A percentile compares a stretch with the other conserved stretches of the same genome.
phyloP scores from a whole-genome alignment of 1,140 invertebrate genomes.

The Lasaia peninsularis region DNA sequence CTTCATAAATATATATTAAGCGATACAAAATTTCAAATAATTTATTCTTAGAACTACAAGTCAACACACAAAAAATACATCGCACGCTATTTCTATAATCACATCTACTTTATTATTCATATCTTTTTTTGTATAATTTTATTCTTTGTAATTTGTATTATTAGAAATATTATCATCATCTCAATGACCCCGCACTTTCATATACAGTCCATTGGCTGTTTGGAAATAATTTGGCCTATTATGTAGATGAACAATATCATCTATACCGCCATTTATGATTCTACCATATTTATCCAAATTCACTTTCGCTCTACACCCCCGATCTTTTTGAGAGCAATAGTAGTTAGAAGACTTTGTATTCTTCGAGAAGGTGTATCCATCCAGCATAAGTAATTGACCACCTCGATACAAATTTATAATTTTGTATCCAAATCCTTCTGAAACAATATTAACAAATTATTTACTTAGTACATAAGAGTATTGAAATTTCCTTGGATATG shows the following conservation, averaged over 20 bases:
- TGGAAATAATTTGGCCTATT: conserved; percentile 24
- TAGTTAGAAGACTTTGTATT: conserved; percentile 22
- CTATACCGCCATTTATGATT: neutral
- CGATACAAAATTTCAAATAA: too few species aligned
- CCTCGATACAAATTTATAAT: conserved; percentile 23
- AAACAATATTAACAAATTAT: neutral
- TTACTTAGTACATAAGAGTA: too few species aligned
- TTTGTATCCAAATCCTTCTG: conserved; percentile 15
- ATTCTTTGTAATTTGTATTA: too few species aligned
- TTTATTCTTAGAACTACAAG: too few species aligned
- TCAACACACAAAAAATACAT: too few species aligned
- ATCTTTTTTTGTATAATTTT: too few species aligned
- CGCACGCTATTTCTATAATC: too few species aligned
- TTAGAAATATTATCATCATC: too few species aligned
- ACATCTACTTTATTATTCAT: too few species aligned
- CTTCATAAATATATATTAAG: too few species aligned
- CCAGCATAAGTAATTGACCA: conserved; percentile 29
- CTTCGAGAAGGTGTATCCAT: conserved; percentile 31
- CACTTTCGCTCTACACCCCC: conserved; percentile 26
- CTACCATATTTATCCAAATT: conserved; percentile 23
- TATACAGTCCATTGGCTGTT: conserved; percentile 25
- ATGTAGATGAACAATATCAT: neutral
- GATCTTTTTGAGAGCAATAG: conserved; percentile 34
- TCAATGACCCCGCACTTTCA: conserved; percentile 20
- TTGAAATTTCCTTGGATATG: too few species aligned